Conservation (phyloP, 1,140 invertebrate species). For the Drosophila rufa region DNA sequence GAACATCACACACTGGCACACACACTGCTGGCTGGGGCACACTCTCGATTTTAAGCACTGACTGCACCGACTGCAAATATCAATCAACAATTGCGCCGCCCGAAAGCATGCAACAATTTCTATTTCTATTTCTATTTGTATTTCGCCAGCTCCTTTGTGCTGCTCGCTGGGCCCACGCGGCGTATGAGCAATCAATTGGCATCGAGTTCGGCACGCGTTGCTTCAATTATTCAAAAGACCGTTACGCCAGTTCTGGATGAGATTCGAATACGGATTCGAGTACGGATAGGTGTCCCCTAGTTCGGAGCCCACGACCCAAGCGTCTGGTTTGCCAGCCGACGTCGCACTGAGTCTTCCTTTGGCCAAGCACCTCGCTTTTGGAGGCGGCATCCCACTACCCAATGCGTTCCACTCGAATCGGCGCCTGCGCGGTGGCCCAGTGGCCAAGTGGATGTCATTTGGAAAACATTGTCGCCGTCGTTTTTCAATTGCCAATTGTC, state of each 20-base stretch:
- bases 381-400: background rate
- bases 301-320: conserved; percentile 20
- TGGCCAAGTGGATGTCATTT: conserved; percentile 60
- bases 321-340: conserved; percentile 65
- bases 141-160: conserved; percentile 16
- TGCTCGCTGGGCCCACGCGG: conserved; percentile 29
- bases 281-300: background rate
- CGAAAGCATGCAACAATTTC: conserved; percentile 69
- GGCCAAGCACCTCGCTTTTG: conserved; percentile 54
- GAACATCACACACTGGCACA: conserved; percentile 27
- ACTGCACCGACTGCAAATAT: conserved; percentile 53
- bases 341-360: conserved; percentile 54
- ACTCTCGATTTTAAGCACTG: conserved; percentile 26
- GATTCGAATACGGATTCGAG: conserved; percentile 1
- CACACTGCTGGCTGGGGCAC: conserved; percentile 5
- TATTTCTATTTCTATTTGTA: conserved; percentile 29
- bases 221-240: conserved; percentile 71
- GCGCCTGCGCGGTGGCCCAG: conserved; percentile 53
- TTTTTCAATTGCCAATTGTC: conserved; percentile 67
- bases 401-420: conserved; percentile 55
- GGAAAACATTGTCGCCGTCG: conserved; percentile 57
- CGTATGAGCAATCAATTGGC: conserved; percentile 70
- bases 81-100: conserved; percentile 61
- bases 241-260: conserved; percentile 42
- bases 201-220: conserved; percentile 51